Conservation (phyloP, 2,797 vertebrate genomes). For the Eulemur albifrons region DNA sequence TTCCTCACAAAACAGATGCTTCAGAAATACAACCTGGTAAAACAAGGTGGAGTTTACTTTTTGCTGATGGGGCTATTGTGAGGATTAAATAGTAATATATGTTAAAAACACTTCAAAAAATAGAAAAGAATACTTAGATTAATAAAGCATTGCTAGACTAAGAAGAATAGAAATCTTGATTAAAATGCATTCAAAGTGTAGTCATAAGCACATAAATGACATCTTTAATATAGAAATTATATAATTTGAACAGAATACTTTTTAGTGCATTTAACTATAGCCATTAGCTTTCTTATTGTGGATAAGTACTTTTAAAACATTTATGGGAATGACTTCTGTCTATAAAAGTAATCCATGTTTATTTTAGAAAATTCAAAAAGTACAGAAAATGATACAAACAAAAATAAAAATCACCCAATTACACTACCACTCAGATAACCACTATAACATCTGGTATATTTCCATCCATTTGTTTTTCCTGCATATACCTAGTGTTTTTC, state of each 20-base stretch:
- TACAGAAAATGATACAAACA: background rate
- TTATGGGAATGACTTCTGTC: background rate
- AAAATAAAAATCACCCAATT: background rate
- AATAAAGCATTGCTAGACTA: background rate
- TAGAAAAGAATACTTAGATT: background rate
- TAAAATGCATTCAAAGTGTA: background rate
- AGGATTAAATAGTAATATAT: background rate
- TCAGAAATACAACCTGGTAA: background rate
- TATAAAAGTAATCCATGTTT: background rate
- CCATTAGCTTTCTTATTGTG: background rate
- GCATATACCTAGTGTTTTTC: background rate
- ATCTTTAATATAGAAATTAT: background rate
- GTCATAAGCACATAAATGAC: background rate
- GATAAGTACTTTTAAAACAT: background rate
- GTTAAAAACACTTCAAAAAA: background rate
- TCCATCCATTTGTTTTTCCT: background rate
- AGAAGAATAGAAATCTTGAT: background rate
- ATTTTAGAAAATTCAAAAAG: slow-evolving; percentile 25
- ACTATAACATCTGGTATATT: background rate
- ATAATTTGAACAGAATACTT: background rate
- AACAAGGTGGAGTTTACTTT: background rate
- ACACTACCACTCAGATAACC: background rate
- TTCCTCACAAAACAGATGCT: background rate
- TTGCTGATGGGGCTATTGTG: background rate
- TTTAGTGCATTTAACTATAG: background rate